Evolutionary conservation across 2,888 invertebrate genomes (phyloP).

Genomic region (Oithona nana): DNA sequence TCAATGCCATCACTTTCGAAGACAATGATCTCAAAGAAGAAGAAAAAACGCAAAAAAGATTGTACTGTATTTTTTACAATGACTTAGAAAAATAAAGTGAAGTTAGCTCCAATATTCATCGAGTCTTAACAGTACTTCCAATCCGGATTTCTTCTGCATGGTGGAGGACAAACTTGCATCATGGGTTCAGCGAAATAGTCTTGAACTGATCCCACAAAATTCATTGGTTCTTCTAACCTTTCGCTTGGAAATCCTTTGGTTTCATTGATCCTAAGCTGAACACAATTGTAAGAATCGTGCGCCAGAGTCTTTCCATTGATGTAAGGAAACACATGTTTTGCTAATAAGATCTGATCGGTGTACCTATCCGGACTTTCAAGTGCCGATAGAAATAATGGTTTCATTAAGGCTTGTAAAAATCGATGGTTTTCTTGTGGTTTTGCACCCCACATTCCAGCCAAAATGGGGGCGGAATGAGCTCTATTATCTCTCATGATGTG

Average conservation of each 20-base stretch:
- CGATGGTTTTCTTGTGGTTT: background rate
- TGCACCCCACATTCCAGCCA: background rate
- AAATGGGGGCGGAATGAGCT: background rate
- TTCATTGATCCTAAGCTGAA: background rate
- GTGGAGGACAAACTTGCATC: background rate
- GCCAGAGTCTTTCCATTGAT: background rate
- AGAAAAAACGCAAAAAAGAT: too few relatives aligned
- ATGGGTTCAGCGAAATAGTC: background rate
- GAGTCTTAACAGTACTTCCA: background rate
- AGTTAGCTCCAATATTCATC: too few relatives aligned
- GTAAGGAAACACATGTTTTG: background rate
- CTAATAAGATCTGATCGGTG: background rate
- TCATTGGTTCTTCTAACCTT: background rate
- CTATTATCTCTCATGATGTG: background rate
- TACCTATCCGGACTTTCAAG: background rate
- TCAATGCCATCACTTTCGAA: too few relatives aligned
- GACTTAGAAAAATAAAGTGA: too few relatives aligned
- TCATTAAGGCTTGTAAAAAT: background rate
- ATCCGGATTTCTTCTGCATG: background rate
- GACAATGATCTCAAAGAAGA: too few relatives aligned
- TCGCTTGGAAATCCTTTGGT: background rate
- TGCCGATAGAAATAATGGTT: background rate
- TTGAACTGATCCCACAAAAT: background rate
- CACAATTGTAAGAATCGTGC: background rate
- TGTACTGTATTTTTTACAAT: too few relatives aligned